These are phyloP conservation scores for Dasyurus viverrinus DNA, from an alignment of 2,113 vertebrate genomes.

Conservation along the genomic window DNA sequence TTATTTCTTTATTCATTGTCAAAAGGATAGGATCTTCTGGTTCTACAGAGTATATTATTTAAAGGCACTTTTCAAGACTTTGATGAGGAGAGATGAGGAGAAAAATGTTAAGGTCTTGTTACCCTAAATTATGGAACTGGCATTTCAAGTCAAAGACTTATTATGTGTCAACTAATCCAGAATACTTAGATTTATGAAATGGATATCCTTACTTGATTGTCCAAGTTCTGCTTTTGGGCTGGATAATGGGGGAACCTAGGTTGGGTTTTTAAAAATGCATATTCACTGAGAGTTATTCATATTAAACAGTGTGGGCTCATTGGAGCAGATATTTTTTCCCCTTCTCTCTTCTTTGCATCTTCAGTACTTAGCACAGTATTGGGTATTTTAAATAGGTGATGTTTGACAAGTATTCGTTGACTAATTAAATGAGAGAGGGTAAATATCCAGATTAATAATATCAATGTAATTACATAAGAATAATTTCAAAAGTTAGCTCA, in stretches of 20 bases:
- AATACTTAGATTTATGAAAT: background rate
- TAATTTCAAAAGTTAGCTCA: background rate
- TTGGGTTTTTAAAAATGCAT: background rate
- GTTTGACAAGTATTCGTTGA: background rate
- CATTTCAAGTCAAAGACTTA: background rate
- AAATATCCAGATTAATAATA: background rate
- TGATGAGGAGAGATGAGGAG: background rate
- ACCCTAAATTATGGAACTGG: background rate
- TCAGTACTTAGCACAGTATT: background rate
- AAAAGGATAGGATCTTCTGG: background rate
- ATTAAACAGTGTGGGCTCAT: no score
- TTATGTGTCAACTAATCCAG: background rate
- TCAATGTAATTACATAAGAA: background rate
- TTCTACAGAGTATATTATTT: background rate
- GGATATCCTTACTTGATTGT: background rate
- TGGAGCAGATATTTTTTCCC: background rate
- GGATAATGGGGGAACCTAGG: background rate
- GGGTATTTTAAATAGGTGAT: background rate
- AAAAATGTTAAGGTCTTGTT: background rate
- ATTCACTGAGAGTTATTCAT: background rate
- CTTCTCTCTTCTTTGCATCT: background rate
- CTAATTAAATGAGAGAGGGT: background rate
- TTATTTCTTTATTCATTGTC: background rate
- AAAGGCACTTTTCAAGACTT: background rate
- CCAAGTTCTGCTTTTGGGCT: background rate